phyloP scores from a whole-genome alignment of 2,888 invertebrate species.

The Campoplex nolae region DNA sequence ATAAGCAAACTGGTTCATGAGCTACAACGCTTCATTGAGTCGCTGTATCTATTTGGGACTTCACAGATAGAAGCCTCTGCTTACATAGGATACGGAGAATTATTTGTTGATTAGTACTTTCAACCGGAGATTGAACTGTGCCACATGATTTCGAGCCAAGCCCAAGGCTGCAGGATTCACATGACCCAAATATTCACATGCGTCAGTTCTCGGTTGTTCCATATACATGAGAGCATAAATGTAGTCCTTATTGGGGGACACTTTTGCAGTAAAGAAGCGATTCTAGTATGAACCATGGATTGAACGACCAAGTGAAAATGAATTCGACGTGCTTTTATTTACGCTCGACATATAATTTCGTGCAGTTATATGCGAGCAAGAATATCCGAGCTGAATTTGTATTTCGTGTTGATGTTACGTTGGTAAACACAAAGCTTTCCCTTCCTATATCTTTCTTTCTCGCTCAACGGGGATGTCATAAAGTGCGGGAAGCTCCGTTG shows the following conservation, averaged over 20 bases:
- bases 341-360: not conserved
- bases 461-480: not conserved
- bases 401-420: slow-evolving; percentile 16
- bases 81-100: not conserved
- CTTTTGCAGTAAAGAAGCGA: not conserved
- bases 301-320: not conserved
- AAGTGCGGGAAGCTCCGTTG: not conserved
- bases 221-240: not conserved
- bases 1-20: not conserved
- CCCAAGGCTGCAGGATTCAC: not conserved
- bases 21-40: not conserved
- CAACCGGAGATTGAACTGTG: not conserved
- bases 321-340: not conserved
- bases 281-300: not conserved
- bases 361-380: not conserved
- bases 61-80: not conserved
- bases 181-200: slow-evolving; percentile 1
- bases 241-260: not conserved
- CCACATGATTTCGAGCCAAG: not conserved
- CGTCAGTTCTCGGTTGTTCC: not conserved
- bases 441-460: not conserved
- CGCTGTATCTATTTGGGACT: not conserved
- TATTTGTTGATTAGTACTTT: slow-evolving; percentile 2
- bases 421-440: not conserved
- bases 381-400: not conserved